Evolutionary conservation across 2,888 invertebrate genomes (phyloP), one percentile per base, ranked within the genome.

Genomic region (Sepioteuthis lessoniana): DNA sequence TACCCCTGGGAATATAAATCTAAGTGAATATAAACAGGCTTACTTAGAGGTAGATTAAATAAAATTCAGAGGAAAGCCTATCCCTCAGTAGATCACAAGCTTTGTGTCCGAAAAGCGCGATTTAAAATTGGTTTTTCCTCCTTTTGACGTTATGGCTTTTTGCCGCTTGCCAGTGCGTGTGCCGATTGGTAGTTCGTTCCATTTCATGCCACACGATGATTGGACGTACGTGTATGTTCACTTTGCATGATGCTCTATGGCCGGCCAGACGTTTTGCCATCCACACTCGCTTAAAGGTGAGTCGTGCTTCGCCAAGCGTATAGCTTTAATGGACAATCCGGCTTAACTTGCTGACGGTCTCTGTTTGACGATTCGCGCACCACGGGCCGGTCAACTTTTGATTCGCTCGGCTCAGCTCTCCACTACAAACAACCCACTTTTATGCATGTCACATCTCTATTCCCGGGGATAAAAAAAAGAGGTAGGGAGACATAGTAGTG

Each of bases 191-290:
- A 13, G 76, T 76, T 76, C 76, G 76, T 76, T 76, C 76, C 76
- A 76, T n/a, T 76, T 76, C 76, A 76, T n/a, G 76, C 76, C 76
- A 76, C 76, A 76, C 76, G 76, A n/a, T 76, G 76, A 76, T 76
- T 76, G 76, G 76, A n/a, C n/a, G 76, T n/a, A 76, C n/a, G 76
- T 76, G 76, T n/a, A 76, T 76, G 76, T n/a, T 76, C n/a, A 19
- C 76, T n/a, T 76, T 76, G 76, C 76, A 76, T 76, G 76, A 76
- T 76, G 76, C 76, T n/a, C n/a, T 42, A 35, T 76, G 76, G 76
- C n/a, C 76, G 76, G 76, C 76, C 76, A 76, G 76, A 76, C 76
- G 35, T n/a, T 76, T 76, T 76, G 76, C 76, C 76, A 76, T 76
- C 76, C 76, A 76, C 76, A 76, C 76, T 76, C 76, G 76, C 76